Conservation (phyloP, 2,797 vertebrate species). For the Spea hammondii region DNA sequence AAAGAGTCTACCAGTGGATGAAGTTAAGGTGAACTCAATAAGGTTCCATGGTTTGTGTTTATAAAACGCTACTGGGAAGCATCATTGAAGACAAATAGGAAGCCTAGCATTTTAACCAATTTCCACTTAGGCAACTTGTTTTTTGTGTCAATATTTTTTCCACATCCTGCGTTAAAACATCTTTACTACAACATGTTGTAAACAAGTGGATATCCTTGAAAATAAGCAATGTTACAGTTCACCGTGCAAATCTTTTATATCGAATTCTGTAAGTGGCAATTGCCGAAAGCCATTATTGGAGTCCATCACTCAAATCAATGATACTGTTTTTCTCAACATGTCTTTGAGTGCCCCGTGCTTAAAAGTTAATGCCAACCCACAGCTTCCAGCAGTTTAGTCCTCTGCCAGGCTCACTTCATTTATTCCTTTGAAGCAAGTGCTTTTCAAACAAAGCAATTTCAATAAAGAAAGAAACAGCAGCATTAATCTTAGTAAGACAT, state of each 20-base stretch:
- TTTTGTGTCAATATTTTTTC: constrained; percentile 14
- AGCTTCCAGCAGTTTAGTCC: constrained; percentile 25
- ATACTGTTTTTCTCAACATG: constrained; percentile 45
- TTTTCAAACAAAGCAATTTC: constrained; percentile 16
- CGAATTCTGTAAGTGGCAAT: constrained; percentile 44
- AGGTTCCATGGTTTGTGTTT: too few species aligned
- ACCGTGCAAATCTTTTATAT: constrained; percentile 35
- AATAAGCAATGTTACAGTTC: constrained; percentile 23
- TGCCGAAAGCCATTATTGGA: constrained; percentile 36
- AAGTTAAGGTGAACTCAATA: too few species aligned
- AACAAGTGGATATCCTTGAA: constrained; percentile 22
- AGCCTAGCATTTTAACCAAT: neutral
- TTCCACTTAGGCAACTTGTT: neutral
- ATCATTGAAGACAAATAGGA: too few species aligned
- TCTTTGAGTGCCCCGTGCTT: constrained; percentile 45
- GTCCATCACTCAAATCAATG: constrained; percentile 43
- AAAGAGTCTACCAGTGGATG: too few species aligned
- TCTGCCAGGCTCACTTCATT: constrained; percentile 13
- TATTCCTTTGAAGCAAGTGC: constrained; percentile 13
- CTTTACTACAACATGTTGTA: constrained; percentile 8
- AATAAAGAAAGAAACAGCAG: constrained; percentile 16
- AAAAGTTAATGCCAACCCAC: constrained; percentile 34
- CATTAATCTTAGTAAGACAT: neutral
- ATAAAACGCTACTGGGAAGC: too few species aligned
- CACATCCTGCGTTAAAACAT: constrained; percentile 21